Percentiles rank a stretch among this genome's conserved stretches.
These are phyloP conservation scores for Notiomystis cincta DNA, from an alignment of 2,113 vertebrate species.

Conservation along the genomic window DNA sequence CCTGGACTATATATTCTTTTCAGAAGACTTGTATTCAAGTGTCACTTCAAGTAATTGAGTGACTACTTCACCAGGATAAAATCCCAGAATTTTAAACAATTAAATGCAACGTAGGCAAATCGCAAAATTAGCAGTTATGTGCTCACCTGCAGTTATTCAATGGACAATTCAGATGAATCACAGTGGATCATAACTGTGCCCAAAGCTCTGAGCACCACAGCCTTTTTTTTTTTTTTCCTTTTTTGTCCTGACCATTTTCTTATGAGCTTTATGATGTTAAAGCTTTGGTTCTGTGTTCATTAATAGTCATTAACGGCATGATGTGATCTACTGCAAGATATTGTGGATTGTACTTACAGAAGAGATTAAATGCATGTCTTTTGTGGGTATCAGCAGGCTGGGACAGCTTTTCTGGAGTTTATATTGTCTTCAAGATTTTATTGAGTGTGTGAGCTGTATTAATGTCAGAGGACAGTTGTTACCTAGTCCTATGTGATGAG, in stretches of 20 bases:
- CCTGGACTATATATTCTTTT: not conserved
- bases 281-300: not conserved
- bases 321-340: not conserved
- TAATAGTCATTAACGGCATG: not conserved
- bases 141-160: not conserved
- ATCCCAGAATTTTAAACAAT: not conserved
- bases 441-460: not conserved
- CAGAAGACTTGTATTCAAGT: not conserved
- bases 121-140: not conserved
- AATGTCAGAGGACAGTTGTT: not conserved
- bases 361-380: not conserved
- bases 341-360: not conserved
- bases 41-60: not conserved
- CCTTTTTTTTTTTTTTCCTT: fast-evolving
- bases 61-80: not conserved
- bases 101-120: not conserved
- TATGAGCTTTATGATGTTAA: not conserved
- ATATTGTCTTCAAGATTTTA: not conserved
- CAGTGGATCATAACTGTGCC: not conserved
- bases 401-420: not conserved
- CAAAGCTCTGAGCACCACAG: not conserved
- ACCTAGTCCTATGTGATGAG: not conserved
- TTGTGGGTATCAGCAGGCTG: not conserved
- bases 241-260: not conserved
- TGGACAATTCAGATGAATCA: not conserved